Percentiles rank a stretch among this genome's conserved stretches.
Evolutionary conservation across 2,113 vertebrate species (phyloP).

Genomic region (Hirundichthys speculiger): DNA sequence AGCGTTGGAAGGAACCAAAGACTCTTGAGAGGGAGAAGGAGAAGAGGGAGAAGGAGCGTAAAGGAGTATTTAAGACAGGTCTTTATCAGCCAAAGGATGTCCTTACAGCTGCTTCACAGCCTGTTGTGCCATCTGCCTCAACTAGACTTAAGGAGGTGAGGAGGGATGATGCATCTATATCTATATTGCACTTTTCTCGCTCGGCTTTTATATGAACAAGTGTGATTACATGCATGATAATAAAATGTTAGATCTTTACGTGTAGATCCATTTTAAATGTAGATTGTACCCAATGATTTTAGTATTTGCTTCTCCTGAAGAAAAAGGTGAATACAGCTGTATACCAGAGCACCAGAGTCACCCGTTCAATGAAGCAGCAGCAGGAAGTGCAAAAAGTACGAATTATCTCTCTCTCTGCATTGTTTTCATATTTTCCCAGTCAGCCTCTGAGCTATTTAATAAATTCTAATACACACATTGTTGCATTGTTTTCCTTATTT

Average conservation of each 20-base stretch:
- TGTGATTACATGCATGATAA: neutral
- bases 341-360: constrained; percentile 67
- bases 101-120: constrained; percentile 34
- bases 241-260: neutral
- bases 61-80: constrained; percentile 88
- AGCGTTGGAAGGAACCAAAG: constrained; percentile 91
- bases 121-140: constrained; percentile 33
- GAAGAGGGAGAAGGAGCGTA: constrained; percentile 84
- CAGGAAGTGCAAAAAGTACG: constrained; percentile 18
- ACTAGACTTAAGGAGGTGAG: constrained; percentile 78
- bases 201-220: no score
- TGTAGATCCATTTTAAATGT: no score
- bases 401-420: neutral
- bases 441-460: neutral
- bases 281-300: neutral
- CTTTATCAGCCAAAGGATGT: constrained; percentile 82
- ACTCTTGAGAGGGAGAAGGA: constrained; percentile 87
- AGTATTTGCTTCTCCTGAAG: constrained; percentile 31
- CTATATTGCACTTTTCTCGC: no score
- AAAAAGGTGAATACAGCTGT: neutral
- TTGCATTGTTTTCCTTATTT: neutral
- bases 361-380: constrained; percentile 77
- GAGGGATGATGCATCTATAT: neutral
- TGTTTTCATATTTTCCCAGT: neutral
- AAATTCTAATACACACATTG: neutral